Conservation (phyloP, 1,140 invertebrate species). For the Philaenus spumarius region DNA sequence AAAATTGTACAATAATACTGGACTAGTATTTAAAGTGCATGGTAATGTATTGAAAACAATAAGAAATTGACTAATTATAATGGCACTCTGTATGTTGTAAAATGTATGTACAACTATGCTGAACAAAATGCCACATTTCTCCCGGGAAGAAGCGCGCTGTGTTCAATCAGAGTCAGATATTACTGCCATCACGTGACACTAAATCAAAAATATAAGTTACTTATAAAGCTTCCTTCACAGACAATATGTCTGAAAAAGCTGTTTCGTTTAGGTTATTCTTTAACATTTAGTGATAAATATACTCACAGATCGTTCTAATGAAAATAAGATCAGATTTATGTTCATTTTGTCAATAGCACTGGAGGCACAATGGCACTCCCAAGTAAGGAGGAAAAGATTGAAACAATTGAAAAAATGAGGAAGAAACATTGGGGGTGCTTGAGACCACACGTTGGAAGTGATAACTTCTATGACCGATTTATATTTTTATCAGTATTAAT, state of each 20-base stretch:
- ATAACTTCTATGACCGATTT: no score
- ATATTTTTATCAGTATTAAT: no score
- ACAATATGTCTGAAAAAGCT: conserved; percentile 3
- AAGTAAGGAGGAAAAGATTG: conserved; percentile 7
- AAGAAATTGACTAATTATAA: conserved; percentile 1
- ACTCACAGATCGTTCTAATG: conserved; percentile 1
- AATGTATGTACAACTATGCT: conserved; percentile 4
- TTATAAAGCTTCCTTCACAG: conserved; percentile 2
- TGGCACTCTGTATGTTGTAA: background rate
- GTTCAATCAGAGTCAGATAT: background rate
- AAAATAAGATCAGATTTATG: conserved; percentile 4
- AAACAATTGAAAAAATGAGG: conserved; percentile 4
- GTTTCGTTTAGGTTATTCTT: background rate
- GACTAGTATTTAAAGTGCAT: conserved; percentile 3
- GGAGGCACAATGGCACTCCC: conserved; percentile 5
- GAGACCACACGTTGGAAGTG: no score
- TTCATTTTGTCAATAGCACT: conserved; percentile 9
- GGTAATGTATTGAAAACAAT: background rate
- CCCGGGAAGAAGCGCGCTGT: conserved; percentile 1
- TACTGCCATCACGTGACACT: conserved; percentile 2
- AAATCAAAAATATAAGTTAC: conserved; percentile 1
- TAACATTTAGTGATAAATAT: background rate
- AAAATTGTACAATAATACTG: conserved; percentile 10
- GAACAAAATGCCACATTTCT: background rate
- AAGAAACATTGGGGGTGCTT: no score